Evolutionary conservation across 2,888 invertebrate genomes (phyloP).

Genomic region (Amiota mariae): DNA sequence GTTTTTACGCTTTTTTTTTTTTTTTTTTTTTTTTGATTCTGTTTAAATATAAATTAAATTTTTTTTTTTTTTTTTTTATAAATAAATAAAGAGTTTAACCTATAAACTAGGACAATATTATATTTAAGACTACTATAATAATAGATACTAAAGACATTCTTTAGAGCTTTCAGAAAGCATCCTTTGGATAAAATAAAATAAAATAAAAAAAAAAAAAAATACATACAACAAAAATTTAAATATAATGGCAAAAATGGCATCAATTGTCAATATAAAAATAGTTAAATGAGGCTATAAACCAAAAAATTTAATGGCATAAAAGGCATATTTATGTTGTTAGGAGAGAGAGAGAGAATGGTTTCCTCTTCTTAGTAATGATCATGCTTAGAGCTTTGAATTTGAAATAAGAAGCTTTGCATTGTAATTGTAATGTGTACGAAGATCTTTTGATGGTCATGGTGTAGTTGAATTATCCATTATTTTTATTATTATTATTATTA

Average conservation of each 20-base stretch:
- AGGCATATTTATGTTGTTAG: too few species aligned
- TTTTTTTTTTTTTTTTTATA: constrained; percentile 32
- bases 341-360: too few species aligned
- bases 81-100: constrained; percentile 13
- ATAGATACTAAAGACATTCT: not conserved
- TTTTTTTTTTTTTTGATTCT: constrained; percentile 34
- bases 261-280: too few species aligned
- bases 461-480: constrained; percentile 30
- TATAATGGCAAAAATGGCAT: constrained; percentile 2
- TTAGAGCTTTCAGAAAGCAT: constrained; percentile 31
- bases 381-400: not conserved
- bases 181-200: not conserved
- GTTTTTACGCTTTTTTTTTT: constrained; percentile 48
- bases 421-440: not conserved
- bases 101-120: not conserved
- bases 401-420: constrained; percentile 1
- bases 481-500: constrained; percentile 35
- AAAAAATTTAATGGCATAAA: not conserved
- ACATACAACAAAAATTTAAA: not conserved
- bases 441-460: not conserved
- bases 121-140: too few species aligned
- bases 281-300: not conserved
- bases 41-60: constrained; percentile 22
- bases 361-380: constrained; percentile 26
- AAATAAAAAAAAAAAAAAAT: not conserved